Base-by-base conservation (phyloP, 2,113 vertebrate species). In the Gulo gulo region DNA sequence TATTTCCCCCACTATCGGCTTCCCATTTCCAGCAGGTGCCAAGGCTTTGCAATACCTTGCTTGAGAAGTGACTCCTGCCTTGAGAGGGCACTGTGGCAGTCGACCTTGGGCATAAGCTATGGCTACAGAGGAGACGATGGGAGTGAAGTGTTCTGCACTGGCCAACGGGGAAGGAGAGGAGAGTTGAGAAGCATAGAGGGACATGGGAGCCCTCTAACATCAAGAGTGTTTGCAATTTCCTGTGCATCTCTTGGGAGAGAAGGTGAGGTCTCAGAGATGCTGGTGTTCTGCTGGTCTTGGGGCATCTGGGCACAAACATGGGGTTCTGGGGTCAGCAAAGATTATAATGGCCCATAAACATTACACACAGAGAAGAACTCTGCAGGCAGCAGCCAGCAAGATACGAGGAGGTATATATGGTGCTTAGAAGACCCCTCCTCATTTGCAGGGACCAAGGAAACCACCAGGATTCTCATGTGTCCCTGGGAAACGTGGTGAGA, bases 81-180 rank as follows among this genome's bases (percentile, higher is more conserved):
- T 5, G 57, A 83, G 11, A 69, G 61, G 52, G 12, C n/a, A 10
- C 23, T 71, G 36, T 65, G 36, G 65, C 31, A 86, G 45, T 45
- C 55, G n/a, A 2, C 1, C 18, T 26, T 18, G 24, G 67, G 39
- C 83, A 45, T 24, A 26, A 67, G 21, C 2, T 39, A 67, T 39
- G 81, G 63, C 29, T 26, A 1, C 63, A 45, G 39, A 59, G 73
- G 63, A 93, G 24, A 52, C 10, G 34, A 39, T 18, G 16, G 42
- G 23, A 12, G 5, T 26, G 47, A 14, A 39, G 10, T 4, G 13
- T 36, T 36, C 55, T 47, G 11, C 39, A 20, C 6, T 1, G 42
- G 26, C 1, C 6, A 47, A 6, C 12, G 6, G 2, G 1, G 9
- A 34, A 4, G n/a, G 21, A 42, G 29, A 0, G 0, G 36, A 11